phyloP scores from a whole-genome alignment of 2,797 vertebrate genomes.

The Sebastes minor region DNA sequence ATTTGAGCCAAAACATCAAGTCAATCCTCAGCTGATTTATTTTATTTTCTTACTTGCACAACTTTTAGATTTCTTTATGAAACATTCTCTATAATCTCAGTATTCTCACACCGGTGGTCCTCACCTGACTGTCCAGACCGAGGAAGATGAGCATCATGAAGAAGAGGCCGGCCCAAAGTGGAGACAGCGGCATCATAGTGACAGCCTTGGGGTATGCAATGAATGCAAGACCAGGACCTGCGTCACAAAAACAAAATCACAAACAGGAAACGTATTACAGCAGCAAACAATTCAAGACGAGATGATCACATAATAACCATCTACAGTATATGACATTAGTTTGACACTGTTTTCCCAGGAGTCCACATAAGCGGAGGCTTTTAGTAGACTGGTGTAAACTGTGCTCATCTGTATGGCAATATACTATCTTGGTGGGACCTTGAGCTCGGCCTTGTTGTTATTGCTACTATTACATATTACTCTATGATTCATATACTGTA shows the following conservation, averaged over 20 bases:
- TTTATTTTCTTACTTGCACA: neutral
- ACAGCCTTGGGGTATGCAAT: slow-evolving; percentile 99
- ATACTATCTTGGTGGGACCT: neutral
- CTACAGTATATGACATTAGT: neutral
- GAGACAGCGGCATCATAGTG: slow-evolving; percentile 98
- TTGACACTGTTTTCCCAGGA: neutral
- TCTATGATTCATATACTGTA: neutral
- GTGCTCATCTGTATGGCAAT: neutral
- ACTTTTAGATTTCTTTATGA: neutral
- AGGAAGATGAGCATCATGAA: slow-evolving; percentile 99
- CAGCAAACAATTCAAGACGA: neutral
- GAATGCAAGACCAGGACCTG: slow-evolving; percentile 96
- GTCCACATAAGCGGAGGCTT: neutral
- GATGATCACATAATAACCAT: neutral
- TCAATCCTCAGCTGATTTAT: neutral
- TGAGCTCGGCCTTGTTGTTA: neutral
- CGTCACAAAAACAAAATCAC: slow-evolving; percentile 12
- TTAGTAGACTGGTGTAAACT: neutral
- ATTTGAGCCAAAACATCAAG: neutral
- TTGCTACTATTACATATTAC: neutral
- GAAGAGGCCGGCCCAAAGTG: slow-evolving; percentile 95
- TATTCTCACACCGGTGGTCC: neutral
- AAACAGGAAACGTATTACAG: neutral
- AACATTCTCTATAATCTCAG: neutral
- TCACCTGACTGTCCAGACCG: slow-evolving; percentile 97